Evolutionary conservation across 2,888 invertebrate species (phyloP), one percentile per base, ranked within the genome.

Genomic region (Erebia palarica): DNA sequence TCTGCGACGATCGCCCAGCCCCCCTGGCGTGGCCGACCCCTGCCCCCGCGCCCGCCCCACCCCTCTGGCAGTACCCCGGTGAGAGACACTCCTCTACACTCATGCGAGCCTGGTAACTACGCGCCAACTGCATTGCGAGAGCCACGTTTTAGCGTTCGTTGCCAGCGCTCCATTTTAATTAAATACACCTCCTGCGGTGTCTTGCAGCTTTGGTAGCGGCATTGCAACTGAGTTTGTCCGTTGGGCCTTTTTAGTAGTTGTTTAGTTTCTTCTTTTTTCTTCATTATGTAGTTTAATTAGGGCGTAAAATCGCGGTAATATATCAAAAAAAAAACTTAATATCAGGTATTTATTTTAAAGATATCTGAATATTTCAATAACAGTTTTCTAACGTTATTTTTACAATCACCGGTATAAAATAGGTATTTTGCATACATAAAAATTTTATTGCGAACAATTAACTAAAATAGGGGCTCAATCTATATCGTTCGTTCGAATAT

Each of bases 1-100:
- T 95, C 79, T 95, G 95, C 91, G 94, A 95, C 83, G 94, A 95
- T 76, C 94, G 95, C 84, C 86, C 94, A 90, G 94, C 94, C 84
- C 94, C 92, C 64, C 88, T 92, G 86, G 95, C 94, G 90, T 94
- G 88, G 91, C 93, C 89, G 80, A 94, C 94, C 78, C 93, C 88
- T 82, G 93, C 89, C 82, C 90, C 88, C 81, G 91, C 95, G 79
- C 94, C 95, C 84, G 94, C 96, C 84, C 95, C 96, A 68, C 95
- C 96, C 70, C 94, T 96, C 84, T 97, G 97, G 96, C 96, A 96
- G 92, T 97, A 97, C 94, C 96, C 96, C 95, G 94, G 92, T 92
- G 84, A 91, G 91, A 79, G 81, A 89, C 95, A 89, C 95, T 94
- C 88, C 88, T 82, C 72, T 77, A 60, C 59, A 77, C 78, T 82